Evolutionary conservation across 2,888 invertebrate genomes (phyloP), one percentile per base, ranked within the genome.

Genomic region (Coleophora deauratella): DNA sequence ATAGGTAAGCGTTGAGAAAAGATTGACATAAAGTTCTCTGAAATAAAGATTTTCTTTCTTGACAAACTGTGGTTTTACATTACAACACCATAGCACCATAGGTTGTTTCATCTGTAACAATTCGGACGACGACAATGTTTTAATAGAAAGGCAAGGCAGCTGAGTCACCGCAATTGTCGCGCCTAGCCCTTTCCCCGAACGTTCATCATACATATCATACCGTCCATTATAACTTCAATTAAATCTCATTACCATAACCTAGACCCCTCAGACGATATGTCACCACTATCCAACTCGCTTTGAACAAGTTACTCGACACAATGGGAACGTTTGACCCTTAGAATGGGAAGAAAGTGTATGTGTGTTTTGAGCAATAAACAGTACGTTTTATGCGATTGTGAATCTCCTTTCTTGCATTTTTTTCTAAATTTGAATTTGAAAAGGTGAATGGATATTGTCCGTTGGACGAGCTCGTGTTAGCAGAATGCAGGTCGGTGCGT

Each of bases 341-440:
- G 21, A 21, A 21, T 21, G 21, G 21, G 21, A 21, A 21, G 21
- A 21, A 21, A 21, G 65, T 53, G 67, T 84, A 81, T 85, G 84
- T 82, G 82, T 85, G 80, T 79, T 82, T 85, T 84, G 66, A 77
- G 84, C 75, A 84, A 85, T 85, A 85, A 85, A 85, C 85, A 85
- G 81, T 75, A 77, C 76, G 68, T 82, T 84, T 84, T 82, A 84
- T 81, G 80, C 74, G 78, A 79, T 80, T 79, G 77, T 80, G 62
- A 68, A 66, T 12, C 59, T 62, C 62, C 21, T 21, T 21, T 21
- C 21, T 21, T 21, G 21, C 62, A 70, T 66, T 71, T 70, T 61
- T 50, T 52, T 47, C 42, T 14, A 51, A 62, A 81, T 84, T 84
- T 72, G 58, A 79, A 81, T 82, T 50, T 70, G 67, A 81, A 84